Base-by-base conservation (phyloP, 2,888 invertebrate species). In the Diarsia mendica region DNA sequence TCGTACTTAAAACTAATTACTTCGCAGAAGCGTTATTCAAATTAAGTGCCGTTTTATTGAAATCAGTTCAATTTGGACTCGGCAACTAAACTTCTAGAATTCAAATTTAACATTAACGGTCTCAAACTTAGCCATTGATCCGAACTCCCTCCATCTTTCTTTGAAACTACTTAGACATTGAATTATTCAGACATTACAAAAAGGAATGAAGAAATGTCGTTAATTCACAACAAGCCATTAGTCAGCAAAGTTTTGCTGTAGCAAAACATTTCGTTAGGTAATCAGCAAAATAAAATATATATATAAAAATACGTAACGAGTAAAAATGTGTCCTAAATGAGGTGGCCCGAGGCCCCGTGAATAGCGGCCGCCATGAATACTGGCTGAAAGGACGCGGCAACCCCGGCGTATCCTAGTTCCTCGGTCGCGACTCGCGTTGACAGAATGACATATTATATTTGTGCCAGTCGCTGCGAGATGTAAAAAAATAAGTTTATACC, bases 321-420 rank as follows among this genome's bases (percentile, higher is more conserved):
- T 73, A 80, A 75, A 87, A 88, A 86, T 83, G 87, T 86, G 86
- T 74, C 77, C 80, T 78, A 83, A 88, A 87, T 85, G 85, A 86
- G 85, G 77, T 79, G 53, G 81, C 82, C 80, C 76, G 67, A 74
- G 75, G 79, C 75, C 44, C 60, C 53, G 78, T 88, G 87, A 88
- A 88, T 86, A 83, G 85, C 78, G 73, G 53, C 53, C 68, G 69
- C 51, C 55, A 23, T 85, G 87, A 83, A 87, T 83, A 44, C 78
- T 64, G 65, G 65, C 55, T 87, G 83, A 87, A 84, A 87, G 83
- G 85, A 83, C 66, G 72, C 69, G 69, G 82, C 78, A 76, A 72
- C 67, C 66, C 46, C 53, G 72, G 75, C 79, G 81, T 84, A 85
- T 87, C 82, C 87, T 85, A 85, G 79, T 85, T 85, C 76, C 75